Percentiles rank a stretch among this genome's conserved stretches.
Conservation (phyloP, 2,113 vertebrate species). For the Carassius gibelio region DNA sequence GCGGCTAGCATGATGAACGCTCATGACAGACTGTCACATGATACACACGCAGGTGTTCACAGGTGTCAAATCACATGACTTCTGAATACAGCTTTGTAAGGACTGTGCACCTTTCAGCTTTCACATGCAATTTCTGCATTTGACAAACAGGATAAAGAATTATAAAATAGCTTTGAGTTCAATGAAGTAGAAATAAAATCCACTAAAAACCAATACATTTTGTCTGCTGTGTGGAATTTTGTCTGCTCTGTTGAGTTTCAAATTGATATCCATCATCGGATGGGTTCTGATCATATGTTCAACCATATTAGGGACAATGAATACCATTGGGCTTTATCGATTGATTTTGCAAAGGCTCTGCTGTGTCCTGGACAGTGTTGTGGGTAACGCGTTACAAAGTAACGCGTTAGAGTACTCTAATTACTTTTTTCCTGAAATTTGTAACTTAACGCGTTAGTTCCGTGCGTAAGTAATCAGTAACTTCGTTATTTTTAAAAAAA, state of each 20-base stretch:
- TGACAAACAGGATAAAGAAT: not conserved
- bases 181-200: not conserved
- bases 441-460: no score
- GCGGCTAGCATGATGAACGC: not conserved
- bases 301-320: not conserved
- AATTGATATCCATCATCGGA: not conserved
- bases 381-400: no score
- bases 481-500: no score
- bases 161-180: not conserved
- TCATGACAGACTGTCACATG: not conserved
- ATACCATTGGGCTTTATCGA: not conserved
- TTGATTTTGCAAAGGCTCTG: slow-evolving; percentile 41
- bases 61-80: not conserved
- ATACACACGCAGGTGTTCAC: not conserved
- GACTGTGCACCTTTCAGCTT: not conserved
- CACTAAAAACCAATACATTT: no score
- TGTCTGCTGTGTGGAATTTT: no score
- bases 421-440: no score
- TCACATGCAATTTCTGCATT: not conserved
- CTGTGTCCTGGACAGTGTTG: slow-evolving; percentile 18
- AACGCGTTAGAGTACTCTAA: no score
- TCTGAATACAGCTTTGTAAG: not conserved
- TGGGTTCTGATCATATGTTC: slow-evolving; percentile 17
- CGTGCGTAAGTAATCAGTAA: no score
- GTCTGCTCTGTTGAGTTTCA: not conserved